A percentile compares a stretch with the other conserved stretches of the same genome.
These are phyloP conservation scores for Regulus satrapa DNA, from an alignment of 2,113 vertebrate species.

Conservation along the genomic window DNA sequence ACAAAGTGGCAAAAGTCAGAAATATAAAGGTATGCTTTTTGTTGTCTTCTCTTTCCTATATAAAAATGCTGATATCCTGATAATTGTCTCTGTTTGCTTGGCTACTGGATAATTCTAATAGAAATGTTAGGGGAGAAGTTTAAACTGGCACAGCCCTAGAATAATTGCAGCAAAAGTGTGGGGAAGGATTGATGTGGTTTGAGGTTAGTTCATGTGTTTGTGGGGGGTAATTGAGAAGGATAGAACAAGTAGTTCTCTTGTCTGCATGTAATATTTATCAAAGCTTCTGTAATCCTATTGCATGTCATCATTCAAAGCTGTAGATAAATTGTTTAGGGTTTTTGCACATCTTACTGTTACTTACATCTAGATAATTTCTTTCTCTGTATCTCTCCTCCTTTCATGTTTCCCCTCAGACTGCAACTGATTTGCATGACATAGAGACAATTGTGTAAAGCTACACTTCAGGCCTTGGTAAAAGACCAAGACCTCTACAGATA, in stretches of 20 bases:
- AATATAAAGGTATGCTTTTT: conserved; percentile 86
- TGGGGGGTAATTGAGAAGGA: background rate
- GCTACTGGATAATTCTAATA: background rate
- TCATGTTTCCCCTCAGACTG: background rate
- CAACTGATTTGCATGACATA: background rate
- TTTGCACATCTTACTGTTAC: background rate
- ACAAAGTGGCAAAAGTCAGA: conserved; percentile 85
- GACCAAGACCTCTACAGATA: background rate
- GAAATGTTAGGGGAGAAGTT: background rate
- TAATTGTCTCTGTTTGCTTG: background rate
- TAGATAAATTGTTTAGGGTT: background rate
- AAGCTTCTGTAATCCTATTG: background rate
- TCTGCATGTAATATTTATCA: background rate
- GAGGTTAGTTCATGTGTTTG: background rate
- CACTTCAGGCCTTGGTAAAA: background rate
- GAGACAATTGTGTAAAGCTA: background rate
- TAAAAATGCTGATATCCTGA: background rate
- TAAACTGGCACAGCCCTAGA: background rate
- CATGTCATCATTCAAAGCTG: background rate
- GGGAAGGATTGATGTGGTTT: background rate
- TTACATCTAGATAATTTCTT: background rate
- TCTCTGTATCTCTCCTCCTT: background rate
- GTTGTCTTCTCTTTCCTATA: background rate
- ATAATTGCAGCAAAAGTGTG: background rate
- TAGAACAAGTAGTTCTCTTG: background rate